These are phyloP conservation scores for Macrobrachium rosenbergii DNA, from an alignment of 1,140 invertebrate genomes.

Conservation along the genomic window DNA sequence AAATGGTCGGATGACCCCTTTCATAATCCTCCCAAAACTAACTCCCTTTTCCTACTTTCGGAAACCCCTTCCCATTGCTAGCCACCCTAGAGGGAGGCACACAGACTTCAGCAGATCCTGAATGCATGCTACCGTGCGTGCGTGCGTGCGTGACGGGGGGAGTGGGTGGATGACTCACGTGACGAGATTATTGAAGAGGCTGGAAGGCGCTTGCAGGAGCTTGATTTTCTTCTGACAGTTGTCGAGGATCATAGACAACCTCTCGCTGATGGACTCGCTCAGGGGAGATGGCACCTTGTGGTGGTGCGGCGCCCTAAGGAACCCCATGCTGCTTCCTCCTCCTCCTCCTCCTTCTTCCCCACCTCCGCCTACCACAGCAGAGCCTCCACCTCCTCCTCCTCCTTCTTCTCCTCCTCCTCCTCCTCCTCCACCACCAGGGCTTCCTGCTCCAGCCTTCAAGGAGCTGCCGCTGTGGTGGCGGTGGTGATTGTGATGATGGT, in stretches of 20 bases:
- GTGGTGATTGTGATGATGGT: constrained; percentile 9
- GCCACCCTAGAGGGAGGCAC: too few species aligned
- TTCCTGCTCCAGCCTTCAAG: background rate
- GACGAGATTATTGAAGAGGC: constrained; percentile 64
- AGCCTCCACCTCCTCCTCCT: background rate
- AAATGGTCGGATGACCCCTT: too few species aligned
- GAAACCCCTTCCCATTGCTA: too few species aligned
- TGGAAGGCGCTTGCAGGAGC: constrained; percentile 62
- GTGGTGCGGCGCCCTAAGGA: constrained; percentile 62
- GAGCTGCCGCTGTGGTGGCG: constrained; percentile 21
- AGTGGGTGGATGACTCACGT: constrained; percentile 47
- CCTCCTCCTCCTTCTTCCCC: background rate
- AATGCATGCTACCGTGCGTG: background rate
- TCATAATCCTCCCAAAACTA: too few species aligned
- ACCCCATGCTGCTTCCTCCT: constrained; percentile 53
- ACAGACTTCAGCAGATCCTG: too few species aligned
- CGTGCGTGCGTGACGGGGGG: background rate
- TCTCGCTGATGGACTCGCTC: constrained; percentile 62
- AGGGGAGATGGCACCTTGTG: constrained; percentile 64
- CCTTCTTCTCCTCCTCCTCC: background rate
- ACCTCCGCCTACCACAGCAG: too few species aligned
- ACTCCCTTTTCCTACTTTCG: too few species aligned
- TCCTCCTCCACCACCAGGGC: too few species aligned
- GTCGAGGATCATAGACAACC: constrained; percentile 64
- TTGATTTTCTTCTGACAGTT: constrained; percentile 66